Percentiles rank a stretch among this genome's conserved stretches.
phyloP scores from a whole-genome alignment of 2,888 invertebrate species.

The Epicampocera succincta region DNA sequence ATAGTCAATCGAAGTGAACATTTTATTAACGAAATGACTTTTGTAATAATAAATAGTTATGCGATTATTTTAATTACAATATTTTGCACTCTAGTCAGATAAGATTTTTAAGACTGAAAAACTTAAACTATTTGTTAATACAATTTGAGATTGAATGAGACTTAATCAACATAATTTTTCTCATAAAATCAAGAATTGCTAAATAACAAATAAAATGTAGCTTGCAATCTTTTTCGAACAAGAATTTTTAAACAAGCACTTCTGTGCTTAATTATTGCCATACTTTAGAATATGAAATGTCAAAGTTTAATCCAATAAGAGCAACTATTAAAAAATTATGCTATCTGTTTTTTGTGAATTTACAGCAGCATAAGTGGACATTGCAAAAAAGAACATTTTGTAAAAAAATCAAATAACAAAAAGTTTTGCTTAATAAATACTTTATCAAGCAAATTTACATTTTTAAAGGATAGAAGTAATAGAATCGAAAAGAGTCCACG shows the following conservation, averaged over 20 bases:
- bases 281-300: not conserved
- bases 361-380: slow-evolving; percentile 30
- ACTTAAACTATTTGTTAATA: too few relatives aligned
- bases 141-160: too few relatives aligned
- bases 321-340: not conserved
- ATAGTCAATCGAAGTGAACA: too few relatives aligned
- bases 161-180: too few relatives aligned
- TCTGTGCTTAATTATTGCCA: slow-evolving; percentile 14
- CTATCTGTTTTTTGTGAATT: slow-evolving; percentile 37
- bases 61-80: too few relatives aligned
- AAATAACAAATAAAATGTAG: too few relatives aligned
- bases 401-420: slow-evolving; percentile 40
- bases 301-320: not conserved
- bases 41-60: too few relatives aligned
- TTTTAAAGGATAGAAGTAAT: not conserved
- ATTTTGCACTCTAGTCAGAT: too few relatives aligned
- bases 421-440: slow-evolving; percentile 20
- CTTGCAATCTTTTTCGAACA: too few relatives aligned
- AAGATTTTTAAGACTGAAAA: too few relatives aligned
- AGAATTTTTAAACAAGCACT: not conserved
- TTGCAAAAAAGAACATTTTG: slow-evolving; percentile 42
- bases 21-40: too few relatives aligned
- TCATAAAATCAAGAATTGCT: too few relatives aligned
- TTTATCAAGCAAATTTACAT: not conserved
- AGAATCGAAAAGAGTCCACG: not conserved